Base-by-base conservation (phyloP, 2,888 invertebrate genomes). In the Ganaspis brasiliensis region DNA sequence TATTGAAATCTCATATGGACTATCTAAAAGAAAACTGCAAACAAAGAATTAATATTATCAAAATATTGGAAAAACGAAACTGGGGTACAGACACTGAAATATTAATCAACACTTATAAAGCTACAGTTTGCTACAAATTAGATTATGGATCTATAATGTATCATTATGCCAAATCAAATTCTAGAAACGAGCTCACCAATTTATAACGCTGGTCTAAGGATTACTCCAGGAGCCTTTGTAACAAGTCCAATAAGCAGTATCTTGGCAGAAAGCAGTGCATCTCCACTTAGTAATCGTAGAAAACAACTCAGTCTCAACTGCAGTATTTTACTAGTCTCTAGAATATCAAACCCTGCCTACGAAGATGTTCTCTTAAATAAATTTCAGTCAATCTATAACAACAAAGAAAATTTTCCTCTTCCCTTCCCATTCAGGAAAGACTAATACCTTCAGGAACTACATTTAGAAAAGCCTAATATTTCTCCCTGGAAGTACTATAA, bases 121-220 rank as follows among this genome's bases (percentile, higher is more conserved):
- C 76, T 12, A 31, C 67, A 2, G 37, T 79, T 4, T 19, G 56
- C 37, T 49, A 74, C 5, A 74, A 77, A 76, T 10, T 86, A 0
- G 84, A 85, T 35, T 85, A 85, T 31, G 84, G 83, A 2, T 76
- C 81, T 1, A 75, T 80, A 52, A 31, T 82, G 21, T 85, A 85
- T 31, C 74, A 72, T 19, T 81, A 80, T 2, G 82, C 82, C 9
- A 73, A 59, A 45, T 12, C 56, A 59, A 26, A 63, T 73, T 19
- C 35, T 40, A 45, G 31, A 72, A 63, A 71, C 21, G 55, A 16
- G 40, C 26, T 49, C 61, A 19, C 31, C 16, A 26, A 55, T 55
- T 19, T 19, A 55, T 35, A 74, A 67, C 21, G 35, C 76, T 55
- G 40, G 59, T 37, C 67, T 55, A 19, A 55, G 1, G 19, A 19